Evolutionary conservation across 2,113 vertebrate genomes (phyloP).

Genomic region (Lycaon pictus): DNA sequence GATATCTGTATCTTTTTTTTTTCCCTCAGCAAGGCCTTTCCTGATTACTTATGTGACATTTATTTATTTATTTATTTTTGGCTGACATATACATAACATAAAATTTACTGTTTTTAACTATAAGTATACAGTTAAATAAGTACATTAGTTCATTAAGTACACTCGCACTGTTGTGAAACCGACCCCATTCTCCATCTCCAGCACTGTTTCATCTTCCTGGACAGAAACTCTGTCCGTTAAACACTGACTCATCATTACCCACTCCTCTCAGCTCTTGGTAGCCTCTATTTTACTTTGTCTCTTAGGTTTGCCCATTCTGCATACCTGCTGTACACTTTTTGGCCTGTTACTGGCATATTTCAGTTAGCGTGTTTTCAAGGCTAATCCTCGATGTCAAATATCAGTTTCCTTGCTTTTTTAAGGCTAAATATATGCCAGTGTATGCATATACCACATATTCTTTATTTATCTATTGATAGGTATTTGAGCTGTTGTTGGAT

Average conservation of each 20-base stretch:
- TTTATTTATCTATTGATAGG: background rate
- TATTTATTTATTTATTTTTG: no score
- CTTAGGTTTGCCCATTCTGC: background rate
- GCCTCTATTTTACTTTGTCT: conserved; percentile 1
- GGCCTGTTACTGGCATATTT: conserved; percentile 11
- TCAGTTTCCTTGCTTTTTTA: background rate
- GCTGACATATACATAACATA: background rate
- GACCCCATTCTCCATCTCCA: background rate
- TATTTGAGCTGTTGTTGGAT: background rate
- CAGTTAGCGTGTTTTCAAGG: background rate
- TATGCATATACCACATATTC: background rate
- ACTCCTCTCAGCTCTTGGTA: background rate
- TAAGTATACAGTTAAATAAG: background rate
- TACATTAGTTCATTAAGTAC: background rate
- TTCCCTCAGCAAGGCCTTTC: background rate
- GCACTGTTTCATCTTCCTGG: background rate
- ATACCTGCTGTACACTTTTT: background rate
- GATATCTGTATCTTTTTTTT: background rate
- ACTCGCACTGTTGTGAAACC: background rate
- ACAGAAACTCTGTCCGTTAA: background rate
- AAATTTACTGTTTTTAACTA: background rate
- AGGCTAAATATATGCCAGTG: background rate
- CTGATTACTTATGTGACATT: background rate
- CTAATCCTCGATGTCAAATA: background rate
- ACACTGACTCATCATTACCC: background rate